Percentiles rank a stretch among this genome's conserved stretches.
phyloP scores from a whole-genome alignment of 2,888 invertebrate species.

The Marasmarcha lunaedactyla region DNA sequence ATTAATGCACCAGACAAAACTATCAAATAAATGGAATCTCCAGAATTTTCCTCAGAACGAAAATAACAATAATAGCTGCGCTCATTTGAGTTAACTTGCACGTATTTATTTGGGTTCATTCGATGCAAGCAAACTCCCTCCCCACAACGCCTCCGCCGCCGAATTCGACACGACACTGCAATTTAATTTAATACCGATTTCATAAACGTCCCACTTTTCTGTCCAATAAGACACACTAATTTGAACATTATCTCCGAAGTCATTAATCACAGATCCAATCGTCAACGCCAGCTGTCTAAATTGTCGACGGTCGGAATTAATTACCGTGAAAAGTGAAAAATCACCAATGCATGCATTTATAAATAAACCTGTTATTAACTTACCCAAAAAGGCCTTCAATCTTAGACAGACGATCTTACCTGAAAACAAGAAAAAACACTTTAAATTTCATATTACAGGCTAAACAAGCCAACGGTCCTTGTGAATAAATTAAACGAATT shows the following conservation, averaged over 20 bases:
- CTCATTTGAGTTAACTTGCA: slow-evolving; percentile 8
- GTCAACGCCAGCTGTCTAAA: too few relatives aligned
- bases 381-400: too few relatives aligned
- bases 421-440: too few relatives aligned
- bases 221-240: not conserved
- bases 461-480: too few relatives aligned
- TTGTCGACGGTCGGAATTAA: not conserved
- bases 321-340: not conserved
- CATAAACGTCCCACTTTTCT: slow-evolving; percentile 20
- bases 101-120: slow-evolving; percentile 12
- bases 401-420: too few relatives aligned
- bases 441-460: too few relatives aligned
- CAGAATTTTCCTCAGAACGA: not conserved
- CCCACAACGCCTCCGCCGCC: slow-evolving; percentile 4
- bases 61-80: slow-evolving; percentile 3
- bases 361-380: too few relatives aligned
- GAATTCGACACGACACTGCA: slow-evolving; percentile 29
- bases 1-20: too few relatives aligned
- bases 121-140: slow-evolving; percentile 2
- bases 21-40: too few relatives aligned
- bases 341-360: too few relatives aligned
- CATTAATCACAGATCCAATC: not conserved
- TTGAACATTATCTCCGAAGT: not conserved
- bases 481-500: too few relatives aligned
- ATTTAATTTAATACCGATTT: slow-evolving; percentile 38